A percentile compares a stretch with the other conserved stretches of the same genome.
Evolutionary conservation across 1,140 invertebrate species (phyloP).

Genomic region (Ceratina japonica): DNA sequence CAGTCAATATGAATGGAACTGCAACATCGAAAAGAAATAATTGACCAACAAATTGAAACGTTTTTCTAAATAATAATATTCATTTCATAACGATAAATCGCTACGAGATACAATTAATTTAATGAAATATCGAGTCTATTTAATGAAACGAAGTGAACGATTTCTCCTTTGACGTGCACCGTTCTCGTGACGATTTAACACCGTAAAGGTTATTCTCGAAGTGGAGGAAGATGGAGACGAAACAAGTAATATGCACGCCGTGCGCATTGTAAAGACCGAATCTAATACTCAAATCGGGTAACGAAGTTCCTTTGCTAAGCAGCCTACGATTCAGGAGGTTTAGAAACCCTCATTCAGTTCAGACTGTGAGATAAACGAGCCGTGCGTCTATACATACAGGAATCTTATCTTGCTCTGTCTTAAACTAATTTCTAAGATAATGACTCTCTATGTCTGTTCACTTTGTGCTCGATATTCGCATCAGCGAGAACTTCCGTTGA

Average conservation of each 20-base stretch:
- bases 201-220: not conserved
- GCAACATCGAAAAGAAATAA: too few relatives aligned
- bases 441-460: not conserved
- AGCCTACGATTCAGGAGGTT: not conserved
- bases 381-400: conserved; percentile 11
- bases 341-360: conserved; percentile 7
- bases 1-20: too few relatives aligned
- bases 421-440: conserved; percentile 23
- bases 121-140: too few relatives aligned
- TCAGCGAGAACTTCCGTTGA: not conserved
- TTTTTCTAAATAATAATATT: too few relatives aligned
- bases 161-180: not conserved
- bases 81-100: too few relatives aligned
- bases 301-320: not conserved
- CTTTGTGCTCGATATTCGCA: not conserved
- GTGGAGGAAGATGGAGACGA: not conserved
- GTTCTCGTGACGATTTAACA: not conserved
- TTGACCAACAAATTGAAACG: too few relatives aligned
- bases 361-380: conserved; percentile 1
- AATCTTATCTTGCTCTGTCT: not conserved
- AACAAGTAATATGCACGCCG: not conserved
- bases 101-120: too few relatives aligned
- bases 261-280: not conserved
- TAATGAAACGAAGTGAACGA: not conserved
- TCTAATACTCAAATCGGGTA: not conserved